These are phyloP conservation scores for Silurus aristotelis DNA, from an alignment of 2,797 vertebrate genomes.

Conservation along the genomic window DNA sequence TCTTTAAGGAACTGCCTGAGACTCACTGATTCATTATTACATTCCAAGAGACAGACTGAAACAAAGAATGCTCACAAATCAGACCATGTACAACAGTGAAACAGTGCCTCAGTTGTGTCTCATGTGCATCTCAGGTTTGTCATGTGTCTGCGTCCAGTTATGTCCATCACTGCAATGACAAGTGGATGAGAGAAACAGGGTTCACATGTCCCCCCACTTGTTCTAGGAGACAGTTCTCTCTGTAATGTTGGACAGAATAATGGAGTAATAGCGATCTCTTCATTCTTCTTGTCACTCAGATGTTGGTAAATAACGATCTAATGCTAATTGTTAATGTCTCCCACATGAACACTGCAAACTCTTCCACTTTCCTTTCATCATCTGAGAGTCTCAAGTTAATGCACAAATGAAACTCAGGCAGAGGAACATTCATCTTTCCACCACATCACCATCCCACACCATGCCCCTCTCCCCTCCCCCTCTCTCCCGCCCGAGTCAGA, in stretches of 20 bases:
- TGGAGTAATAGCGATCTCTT: not conserved
- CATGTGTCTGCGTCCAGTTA: not conserved
- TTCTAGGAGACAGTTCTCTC: not conserved
- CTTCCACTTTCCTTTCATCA: no score
- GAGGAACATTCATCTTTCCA: no score
- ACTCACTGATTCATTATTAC: constrained; percentile 1
- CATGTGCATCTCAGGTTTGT: not conserved
- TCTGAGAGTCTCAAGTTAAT: no score
- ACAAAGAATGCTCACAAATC: not conserved
- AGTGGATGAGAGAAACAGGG: not conserved
- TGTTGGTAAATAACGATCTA: no score
- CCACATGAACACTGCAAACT: no score
- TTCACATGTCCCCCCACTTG: not conserved
- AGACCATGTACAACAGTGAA: not conserved
- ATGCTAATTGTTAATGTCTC: no score
- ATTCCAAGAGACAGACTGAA: not conserved
- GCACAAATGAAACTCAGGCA: no score
- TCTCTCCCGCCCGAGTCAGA: not conserved
- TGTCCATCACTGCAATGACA: not conserved
- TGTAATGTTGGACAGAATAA: not conserved
- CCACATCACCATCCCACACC: no score
- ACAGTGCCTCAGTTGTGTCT: not conserved
- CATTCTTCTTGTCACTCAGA: not conserved
- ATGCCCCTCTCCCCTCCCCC: no score
- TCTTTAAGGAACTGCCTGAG: not conserved